Conservation (phyloP, 2,888 invertebrate genomes). For the Chrysolina haemoptera region DNA sequence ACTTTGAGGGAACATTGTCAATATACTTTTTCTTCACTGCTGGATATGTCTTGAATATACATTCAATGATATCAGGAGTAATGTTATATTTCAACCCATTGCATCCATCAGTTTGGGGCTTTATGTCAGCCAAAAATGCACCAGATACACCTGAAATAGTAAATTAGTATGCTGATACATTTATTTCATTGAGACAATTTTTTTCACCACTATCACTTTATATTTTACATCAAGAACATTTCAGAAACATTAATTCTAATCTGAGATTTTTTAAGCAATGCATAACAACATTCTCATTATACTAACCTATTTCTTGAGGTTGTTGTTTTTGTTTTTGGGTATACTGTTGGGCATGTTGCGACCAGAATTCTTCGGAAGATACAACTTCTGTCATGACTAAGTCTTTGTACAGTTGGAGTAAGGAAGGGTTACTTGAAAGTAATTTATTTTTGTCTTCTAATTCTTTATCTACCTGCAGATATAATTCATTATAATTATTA, state of each 20-base stretch:
- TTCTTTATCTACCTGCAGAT: slow-evolving; percentile 66
- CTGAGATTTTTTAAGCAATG: neutral
- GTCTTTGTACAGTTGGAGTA: slow-evolving; percentile 96
- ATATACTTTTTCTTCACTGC: slow-evolving; percentile 97
- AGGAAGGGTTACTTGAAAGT: slow-evolving; percentile 89
- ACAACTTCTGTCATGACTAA: slow-evolving; percentile 97
- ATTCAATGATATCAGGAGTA: slow-evolving; percentile 96
- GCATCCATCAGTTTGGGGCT: slow-evolving; percentile 96
- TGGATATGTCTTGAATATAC: slow-evolving; percentile 99
- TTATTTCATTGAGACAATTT: neutral
- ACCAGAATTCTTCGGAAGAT: slow-evolving; percentile 98
- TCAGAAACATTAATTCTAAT: neutral
- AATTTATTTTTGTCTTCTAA: slow-evolving; percentile 76
- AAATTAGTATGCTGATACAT: slow-evolving; percentile 18
- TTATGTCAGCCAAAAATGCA: slow-evolving; percentile 91
- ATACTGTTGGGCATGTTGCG: slow-evolving; percentile 86
- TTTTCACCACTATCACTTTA: neutral
- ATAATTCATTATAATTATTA: neutral
- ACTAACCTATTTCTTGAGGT: slow-evolving; percentile 87
- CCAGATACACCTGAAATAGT: slow-evolving; percentile 77
- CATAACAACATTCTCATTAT: neutral
- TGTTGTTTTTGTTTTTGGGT: slow-evolving; percentile 78
- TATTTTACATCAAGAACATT: too few species aligned
- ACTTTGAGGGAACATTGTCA: slow-evolving; percentile 95
- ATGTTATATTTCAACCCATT: slow-evolving; percentile 98